Conservation (phyloP, 2,113 vertebrate genomes). For the Microtus oregoni region DNA sequence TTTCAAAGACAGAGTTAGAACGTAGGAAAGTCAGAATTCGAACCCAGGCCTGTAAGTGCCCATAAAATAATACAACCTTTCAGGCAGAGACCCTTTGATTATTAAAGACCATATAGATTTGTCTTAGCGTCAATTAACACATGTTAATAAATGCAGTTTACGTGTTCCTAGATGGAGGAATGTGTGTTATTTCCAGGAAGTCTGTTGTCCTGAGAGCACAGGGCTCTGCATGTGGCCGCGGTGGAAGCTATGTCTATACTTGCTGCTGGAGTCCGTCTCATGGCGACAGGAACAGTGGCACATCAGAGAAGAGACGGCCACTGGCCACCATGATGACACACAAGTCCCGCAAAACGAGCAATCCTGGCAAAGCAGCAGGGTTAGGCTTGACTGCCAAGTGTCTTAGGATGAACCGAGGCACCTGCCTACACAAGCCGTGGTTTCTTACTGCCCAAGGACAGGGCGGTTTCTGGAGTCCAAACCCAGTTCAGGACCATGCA, state of each 20-base stretch:
- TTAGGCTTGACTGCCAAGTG: not conserved
- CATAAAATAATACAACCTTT: not conserved
- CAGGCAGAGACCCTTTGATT: not conserved
- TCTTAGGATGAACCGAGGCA: not conserved
- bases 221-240: not conserved
- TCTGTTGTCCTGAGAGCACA: not conserved
- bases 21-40: not conserved
- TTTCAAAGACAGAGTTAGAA: constrained; percentile 21
- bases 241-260: not conserved
- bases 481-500: not conserved
- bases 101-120: not conserved
- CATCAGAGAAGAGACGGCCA: not conserved
- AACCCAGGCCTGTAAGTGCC: not conserved
- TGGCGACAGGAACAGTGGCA: not conserved
- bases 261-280: not conserved
- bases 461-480: constrained; percentile 21
- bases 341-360: not conserved
- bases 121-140: not conserved
- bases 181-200: too few relatives aligned
- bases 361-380: not conserved
- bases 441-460: not conserved
- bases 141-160: not conserved
- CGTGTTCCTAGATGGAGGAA: not conserved
- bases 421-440: not conserved
- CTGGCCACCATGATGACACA: not conserved